phyloP scores from a whole-genome alignment of 2,113 vertebrate genomes.

The Anseranas semipalmata region DNA sequence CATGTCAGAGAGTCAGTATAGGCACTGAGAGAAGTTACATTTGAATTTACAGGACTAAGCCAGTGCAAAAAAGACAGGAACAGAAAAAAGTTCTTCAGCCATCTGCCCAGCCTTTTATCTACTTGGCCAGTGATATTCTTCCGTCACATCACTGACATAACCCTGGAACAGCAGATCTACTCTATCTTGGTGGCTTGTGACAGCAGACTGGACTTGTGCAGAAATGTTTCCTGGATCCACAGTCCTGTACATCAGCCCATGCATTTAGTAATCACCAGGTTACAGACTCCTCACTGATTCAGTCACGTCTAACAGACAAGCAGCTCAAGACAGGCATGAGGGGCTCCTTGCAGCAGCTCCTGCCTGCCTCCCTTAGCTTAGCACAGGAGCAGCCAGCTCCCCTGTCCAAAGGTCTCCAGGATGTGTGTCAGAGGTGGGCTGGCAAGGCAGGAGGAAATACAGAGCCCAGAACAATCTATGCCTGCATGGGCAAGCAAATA shows the following conservation, averaged over 20 bases:
- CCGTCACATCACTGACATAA: rapidly evolving
- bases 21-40: neutral
- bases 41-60: neutral
- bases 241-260: neutral
- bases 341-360: neutral
- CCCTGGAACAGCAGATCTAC: neutral
- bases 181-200: neutral
- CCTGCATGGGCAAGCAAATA: neutral
- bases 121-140: neutral
- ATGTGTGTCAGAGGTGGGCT: rapidly evolving
- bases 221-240: neutral
- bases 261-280: neutral
- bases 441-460: neutral
- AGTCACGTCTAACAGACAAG: neutral
- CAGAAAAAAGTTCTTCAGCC: neutral
- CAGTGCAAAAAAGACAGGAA: neutral
- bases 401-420: neutral
- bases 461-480: neutral
- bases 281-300: neutral
- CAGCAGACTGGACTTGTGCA: neutral
- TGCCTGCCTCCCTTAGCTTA: neutral
- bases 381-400: neutral
- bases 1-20: neutral
- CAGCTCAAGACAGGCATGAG: neutral
- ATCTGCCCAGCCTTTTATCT: neutral